A percentile compares a stretch with the other conserved stretches of the same genome.
phyloP scores from a whole-genome alignment of 2,113 vertebrate species.

The Loxodonta africana region DNA sequence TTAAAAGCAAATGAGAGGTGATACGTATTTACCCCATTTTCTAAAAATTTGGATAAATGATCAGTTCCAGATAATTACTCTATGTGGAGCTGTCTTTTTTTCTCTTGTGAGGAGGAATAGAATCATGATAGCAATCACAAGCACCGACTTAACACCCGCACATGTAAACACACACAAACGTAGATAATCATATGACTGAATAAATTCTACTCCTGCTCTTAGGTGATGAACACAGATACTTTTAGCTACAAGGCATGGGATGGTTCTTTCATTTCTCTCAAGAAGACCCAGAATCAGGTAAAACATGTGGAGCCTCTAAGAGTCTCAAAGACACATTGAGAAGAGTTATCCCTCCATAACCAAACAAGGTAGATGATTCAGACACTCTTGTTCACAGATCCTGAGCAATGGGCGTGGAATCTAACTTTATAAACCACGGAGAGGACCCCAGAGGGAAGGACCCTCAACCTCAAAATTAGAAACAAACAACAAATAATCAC shows the following conservation, averaged over 20 bases:
- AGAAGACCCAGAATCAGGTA: neutral
- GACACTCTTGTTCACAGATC: neutral
- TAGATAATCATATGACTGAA: neutral
- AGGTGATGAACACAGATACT: neutral
- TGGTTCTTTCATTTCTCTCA: conserved; percentile 21
- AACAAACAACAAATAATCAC: neutral
- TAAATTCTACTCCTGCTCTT: neutral
- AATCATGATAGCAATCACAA: neutral
- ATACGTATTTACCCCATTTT: rapidly evolving
- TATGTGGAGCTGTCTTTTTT: neutral
- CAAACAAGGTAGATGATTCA: neutral
- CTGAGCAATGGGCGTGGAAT: neutral
- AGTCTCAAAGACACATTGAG: neutral
- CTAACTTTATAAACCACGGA: neutral
- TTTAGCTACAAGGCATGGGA: neutral
- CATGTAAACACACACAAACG: neutral
- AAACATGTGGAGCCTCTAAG: neutral
- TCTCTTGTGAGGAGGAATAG: neutral
- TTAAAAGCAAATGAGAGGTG: neutral
- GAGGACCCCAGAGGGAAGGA: neutral
- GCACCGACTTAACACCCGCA: neutral
- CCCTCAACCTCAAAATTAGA: conserved; percentile 20
- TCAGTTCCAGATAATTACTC: neutral
- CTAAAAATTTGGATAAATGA: neutral
- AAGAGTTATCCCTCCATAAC: neutral